Conservation (phyloP, 2,888 invertebrate species). For the Apamea sordens region DNA sequence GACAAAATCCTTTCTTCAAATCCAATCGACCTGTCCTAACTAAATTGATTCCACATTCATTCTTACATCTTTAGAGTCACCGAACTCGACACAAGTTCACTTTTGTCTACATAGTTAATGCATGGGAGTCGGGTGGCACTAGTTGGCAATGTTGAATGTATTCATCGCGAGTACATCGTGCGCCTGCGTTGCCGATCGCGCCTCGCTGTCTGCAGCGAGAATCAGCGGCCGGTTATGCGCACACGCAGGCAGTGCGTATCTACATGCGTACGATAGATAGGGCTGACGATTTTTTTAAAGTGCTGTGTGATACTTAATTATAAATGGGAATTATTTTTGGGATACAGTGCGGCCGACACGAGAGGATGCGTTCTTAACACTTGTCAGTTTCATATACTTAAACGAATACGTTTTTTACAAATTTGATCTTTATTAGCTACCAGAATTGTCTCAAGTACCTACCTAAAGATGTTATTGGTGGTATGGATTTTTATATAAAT, state of each 20-base stretch:
- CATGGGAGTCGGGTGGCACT: slow-evolving; percentile 54
- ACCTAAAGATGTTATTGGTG: not conserved
- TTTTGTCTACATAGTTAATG: slow-evolving; percentile 48
- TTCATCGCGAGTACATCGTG: slow-evolving; percentile 46
- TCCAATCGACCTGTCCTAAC: slow-evolving; percentile 15
- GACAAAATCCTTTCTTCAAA: slow-evolving; percentile 24
- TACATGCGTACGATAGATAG: slow-evolving; percentile 52
- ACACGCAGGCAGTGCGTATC: slow-evolving; percentile 47
- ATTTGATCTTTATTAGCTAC: not conserved
- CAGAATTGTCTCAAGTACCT: not conserved
- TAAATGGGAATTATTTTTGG: not conserved
- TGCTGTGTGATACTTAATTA: not conserved
- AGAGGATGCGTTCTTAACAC: not conserved
- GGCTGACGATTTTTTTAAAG: slow-evolving; percentile 42
- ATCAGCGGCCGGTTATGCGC: slow-evolving; percentile 61
- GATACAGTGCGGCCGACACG: not conserved
- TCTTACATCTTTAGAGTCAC: slow-evolving; percentile 39
- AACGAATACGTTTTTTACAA: not conserved
- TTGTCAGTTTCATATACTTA: not conserved
- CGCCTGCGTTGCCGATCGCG: slow-evolving; percentile 67
- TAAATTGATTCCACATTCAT: slow-evolving; percentile 49
- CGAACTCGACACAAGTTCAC: slow-evolving; percentile 58
- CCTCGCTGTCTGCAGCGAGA: slow-evolving; percentile 76
- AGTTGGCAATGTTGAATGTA: slow-evolving; percentile 63
- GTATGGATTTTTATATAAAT: not conserved